Percentiles rank a stretch among this genome's conserved stretches.
Evolutionary conservation across 1,140 invertebrate species (phyloP).

Genomic region (Drosophila suzukii): DNA sequence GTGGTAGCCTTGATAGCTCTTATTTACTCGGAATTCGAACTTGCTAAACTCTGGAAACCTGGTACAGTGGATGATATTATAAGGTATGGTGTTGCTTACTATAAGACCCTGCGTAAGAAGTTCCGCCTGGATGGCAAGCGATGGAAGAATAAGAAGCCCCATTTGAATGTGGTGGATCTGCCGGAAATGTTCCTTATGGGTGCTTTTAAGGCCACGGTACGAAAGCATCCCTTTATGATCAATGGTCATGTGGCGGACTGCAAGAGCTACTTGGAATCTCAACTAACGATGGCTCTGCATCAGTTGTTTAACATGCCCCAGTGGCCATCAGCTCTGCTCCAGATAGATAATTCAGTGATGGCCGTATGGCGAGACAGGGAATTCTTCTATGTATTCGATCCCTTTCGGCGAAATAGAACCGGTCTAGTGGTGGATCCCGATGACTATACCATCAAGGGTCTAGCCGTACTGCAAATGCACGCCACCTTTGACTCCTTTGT

Average conservation of each 20-base stretch:
- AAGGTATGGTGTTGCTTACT: conserved; percentile 71
- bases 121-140: conserved; percentile 71
- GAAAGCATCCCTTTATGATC: conserved; percentile 71
- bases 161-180: conserved; percentile 76
- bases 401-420: conserved; percentile 72
- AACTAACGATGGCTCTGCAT: conserved; percentile 74
- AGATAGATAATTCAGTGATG: conserved; percentile 83
- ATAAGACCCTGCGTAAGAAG: conserved; percentile 71
- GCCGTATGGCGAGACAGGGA: conserved; percentile 85
- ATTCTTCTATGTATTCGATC: conserved; percentile 85
- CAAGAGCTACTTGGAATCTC: conserved; percentile 70
- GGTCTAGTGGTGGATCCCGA: conserved; percentile 77
- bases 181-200: conserved; percentile 80
- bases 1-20: conserved; percentile 72
- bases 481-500: conserved; percentile 77
- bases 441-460: conserved; percentile 70
- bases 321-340: conserved; percentile 83
- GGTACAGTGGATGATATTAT: conserved; percentile 73
- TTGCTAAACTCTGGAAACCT: conserved; percentile 61
- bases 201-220: conserved; percentile 72
- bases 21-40: conserved; percentile 73
- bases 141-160: conserved; percentile 74
- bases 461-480: conserved; percentile 74
- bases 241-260: conserved; percentile 77
- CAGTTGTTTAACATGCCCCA: conserved; percentile 79